Evolutionary conservation across 2,888 invertebrate species (phyloP), one percentile per base, ranked within the genome.

Genomic region (Neoascia interrupta): DNA sequence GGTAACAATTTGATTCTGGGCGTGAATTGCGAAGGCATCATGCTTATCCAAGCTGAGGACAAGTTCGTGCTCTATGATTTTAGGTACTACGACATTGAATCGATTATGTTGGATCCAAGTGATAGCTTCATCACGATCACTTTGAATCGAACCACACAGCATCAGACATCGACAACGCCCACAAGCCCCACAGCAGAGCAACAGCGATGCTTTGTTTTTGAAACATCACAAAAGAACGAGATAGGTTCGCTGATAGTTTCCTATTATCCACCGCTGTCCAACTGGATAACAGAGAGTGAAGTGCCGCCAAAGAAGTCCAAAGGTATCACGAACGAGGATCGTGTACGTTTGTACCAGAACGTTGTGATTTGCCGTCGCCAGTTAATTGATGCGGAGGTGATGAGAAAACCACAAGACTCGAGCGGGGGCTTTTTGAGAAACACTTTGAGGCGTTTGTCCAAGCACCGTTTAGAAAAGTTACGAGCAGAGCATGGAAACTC

Each of bases 101-200:
- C 96, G 8, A 93, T 98, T 70, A 92, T 96, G 87, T 90, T 97
- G 83, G 97, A 97, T 87, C 96, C 97, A 0, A 96, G 96, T 83
- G 97, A 98, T 88, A 94, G 95, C 85, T 96, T 97, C 82, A 93
- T 98, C 39, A 97, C 97, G 0, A 93, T 98, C 82, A 96, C 96
- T 66, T 90, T 98, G 51, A 93, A 95, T 81, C 92, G 96, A 73
- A 81, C 51, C 92, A 93, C 43, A 64, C 83, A 84, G 21, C 84
- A 84, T 49, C 81, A 81, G 81, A 75, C 64, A 53, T 51, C 82
- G 34, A 70, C 82, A 4, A 86, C 83, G 19, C 81, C 81, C 8
- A 70, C 80, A 28, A 82, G 83, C 37, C 81, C 82, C 23, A 49
- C 85, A 61, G 74, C 85, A 75, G 88, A 88, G 26, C 83, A 85